Base-by-base conservation (phyloP, 2,113 vertebrate species). In the Phrynosoma blainvillii region DNA sequence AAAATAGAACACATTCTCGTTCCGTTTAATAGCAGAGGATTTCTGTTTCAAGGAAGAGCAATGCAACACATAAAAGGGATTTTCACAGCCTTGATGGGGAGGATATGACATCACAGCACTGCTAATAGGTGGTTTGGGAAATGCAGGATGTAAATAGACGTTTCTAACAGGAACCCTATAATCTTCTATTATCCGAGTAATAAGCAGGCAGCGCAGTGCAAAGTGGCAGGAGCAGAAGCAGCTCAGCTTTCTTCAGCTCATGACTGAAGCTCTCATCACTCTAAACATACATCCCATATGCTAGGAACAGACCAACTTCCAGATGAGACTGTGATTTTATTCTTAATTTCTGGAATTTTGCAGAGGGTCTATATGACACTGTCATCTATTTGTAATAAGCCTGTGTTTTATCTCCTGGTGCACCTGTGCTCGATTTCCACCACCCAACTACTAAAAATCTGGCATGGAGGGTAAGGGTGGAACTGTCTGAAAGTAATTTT, bases 131-230 rank as follows among this genome's bases (percentile, higher is more conserved):
- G 93, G 93, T 91, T 94, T 93, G 92, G 91, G 90, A 92, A 92
- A 92, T 70, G 92, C 59, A 94, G 91, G 89, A 92, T 86, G 95
- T 94, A 95, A 94, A 93, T 6, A 95, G 93, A 89, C 82, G 93
- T 94, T 95, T 95, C 90, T 87, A 91, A 88, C 70, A 65, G 90
- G 88, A 95, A 95, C 89, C 94, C 92, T 89, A 79, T 90, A 94
- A 95, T 95, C 94, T 95, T 95, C 93, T 93, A 89, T 95, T 93
- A 94, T 94, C 93, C 91, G 87, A 0, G 25, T 93, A 95, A 94
- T 94, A 93, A 93, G 94, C 89, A 95, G 89, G 91, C 92, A 91
- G 91, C 75, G n/a, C 89, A 79, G 90, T 0, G 1, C 77, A 90
- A 87, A 71, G 83, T 89, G 79, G 87, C 2, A 0, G 81, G 68